phyloP scores from a whole-genome alignment of 23 tunicate genomes.

The Clavelina lepadiformis region DNA sequence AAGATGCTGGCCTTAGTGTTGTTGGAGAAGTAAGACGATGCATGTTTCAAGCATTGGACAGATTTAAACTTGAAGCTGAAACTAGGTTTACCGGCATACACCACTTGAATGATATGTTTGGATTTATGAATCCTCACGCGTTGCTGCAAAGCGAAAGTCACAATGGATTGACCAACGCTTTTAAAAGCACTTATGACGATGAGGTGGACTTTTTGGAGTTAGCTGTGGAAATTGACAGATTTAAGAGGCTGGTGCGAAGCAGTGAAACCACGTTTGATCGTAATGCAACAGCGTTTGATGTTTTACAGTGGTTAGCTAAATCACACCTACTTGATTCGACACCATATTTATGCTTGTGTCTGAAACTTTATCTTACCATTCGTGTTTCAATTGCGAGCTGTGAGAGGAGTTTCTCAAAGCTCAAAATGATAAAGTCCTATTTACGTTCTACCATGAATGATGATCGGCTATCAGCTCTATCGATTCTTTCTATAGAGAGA shows the following conservation, averaged over 20 bases:
- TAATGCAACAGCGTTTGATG: too few relatives aligned
- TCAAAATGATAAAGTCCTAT: conserved; percentile 32
- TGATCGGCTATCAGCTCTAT: too few relatives aligned
- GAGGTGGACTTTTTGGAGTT: conserved; percentile 51
- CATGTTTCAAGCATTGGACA: conserved; percentile 39
- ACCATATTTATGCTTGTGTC: conserved; percentile 18
- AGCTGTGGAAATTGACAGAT: conserved; percentile 49
- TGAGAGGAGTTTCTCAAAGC: conserved; percentile 19
- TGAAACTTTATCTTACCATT: conserved; percentile 21
- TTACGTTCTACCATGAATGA: too few relatives aligned
- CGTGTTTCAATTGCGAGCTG: conserved; percentile 20
- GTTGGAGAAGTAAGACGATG: conserved; percentile 37
- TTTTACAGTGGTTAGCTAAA: too few relatives aligned
- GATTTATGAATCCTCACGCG: conserved; percentile 39
- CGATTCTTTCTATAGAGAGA: too few relatives aligned
- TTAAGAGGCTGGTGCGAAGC: conserved; percentile 31
- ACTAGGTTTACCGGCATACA: conserved; percentile 46
- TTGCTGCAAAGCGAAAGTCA: conserved; percentile 49
- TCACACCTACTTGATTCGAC: conserved; percentile 10
- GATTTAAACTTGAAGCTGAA: conserved; percentile 49
- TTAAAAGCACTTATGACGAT: conserved; percentile 45
- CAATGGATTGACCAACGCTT: conserved; percentile 27
- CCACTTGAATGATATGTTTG: conserved; percentile 35
- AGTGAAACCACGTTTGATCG: conserved; percentile 35
- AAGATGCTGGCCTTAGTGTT: conserved; percentile 41